Conservation (phyloP, 1,140 invertebrate genomes). For the Brachionus rotundiformis region DNA sequence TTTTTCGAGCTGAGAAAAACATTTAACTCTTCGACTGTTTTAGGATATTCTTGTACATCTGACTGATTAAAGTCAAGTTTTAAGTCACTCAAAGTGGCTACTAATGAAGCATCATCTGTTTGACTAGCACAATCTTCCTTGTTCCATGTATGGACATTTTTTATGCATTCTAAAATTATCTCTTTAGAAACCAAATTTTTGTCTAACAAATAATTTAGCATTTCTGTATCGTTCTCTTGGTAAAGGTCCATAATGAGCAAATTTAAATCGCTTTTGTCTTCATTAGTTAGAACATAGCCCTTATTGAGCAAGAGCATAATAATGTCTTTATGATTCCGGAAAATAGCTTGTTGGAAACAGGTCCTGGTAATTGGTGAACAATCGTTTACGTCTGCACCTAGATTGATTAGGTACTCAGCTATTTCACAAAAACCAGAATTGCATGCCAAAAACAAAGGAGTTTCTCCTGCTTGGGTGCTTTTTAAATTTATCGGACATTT, state of each 20-base stretch:
- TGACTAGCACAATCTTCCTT: neutral
- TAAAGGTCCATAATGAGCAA: conserved; percentile 29
- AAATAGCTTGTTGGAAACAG: conserved; percentile 39
- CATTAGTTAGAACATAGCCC: conserved; percentile 20
- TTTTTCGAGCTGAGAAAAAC: neutral
- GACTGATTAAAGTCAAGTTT: conserved; percentile 19
- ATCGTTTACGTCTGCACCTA: conserved; percentile 2
- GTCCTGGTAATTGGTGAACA: conserved; percentile 4
- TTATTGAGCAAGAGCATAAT: conserved; percentile 23
- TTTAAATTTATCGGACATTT: conserved; percentile 46
- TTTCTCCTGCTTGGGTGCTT: conserved; percentile 35
- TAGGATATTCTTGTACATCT: neutral
- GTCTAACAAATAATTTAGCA: neutral
- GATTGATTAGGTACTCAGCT: conserved; percentile 8
- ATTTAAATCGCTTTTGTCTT: conserved; percentile 25
- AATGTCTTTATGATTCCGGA: conserved; percentile 15
- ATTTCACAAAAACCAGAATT: conserved; percentile 40
- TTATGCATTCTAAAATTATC: conserved; percentile 4
- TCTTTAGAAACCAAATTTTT: conserved; percentile 4
- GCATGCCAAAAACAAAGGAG: conserved; percentile 37
- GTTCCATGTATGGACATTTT: conserved; percentile 27
- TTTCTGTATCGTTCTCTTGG: conserved; percentile 3
- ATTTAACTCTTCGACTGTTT: conserved; percentile 13
- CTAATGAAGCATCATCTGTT: conserved; percentile 1
- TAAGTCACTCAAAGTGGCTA: conserved; percentile 14